Base-by-base conservation (phyloP, 2,797 vertebrate species). In the Ateles fusciceps region DNA sequence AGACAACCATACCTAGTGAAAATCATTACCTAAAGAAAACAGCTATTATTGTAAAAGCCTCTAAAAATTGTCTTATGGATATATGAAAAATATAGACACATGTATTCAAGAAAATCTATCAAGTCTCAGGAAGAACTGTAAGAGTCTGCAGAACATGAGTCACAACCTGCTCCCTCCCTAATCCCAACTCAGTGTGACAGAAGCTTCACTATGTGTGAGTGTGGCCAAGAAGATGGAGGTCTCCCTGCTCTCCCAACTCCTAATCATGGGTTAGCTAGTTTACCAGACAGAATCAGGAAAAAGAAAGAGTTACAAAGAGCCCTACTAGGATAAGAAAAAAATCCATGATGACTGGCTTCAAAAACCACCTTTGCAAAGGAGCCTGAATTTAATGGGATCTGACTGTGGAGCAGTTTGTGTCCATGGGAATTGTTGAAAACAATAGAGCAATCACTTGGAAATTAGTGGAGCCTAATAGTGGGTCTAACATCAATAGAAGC, bases 361-460 rank as follows among this genome's bases (percentile, higher is more conserved):
- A 91, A 95, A 95, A 36, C 30, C 88, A 57, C 2, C 5, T 39
- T 59, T 88, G 21, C 33, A 89, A 79, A 95, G 6, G 9, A 7
- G 6, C 44, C 26, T 78, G 42, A 9, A 17, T 85, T 96, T 96
- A 95, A 94, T 91, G 93, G 8, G 1, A 88, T 74, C 33, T 75
- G 26, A 94, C 48, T 59, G 24, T 88, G 78, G 71, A 87, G 76
- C 5, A 85, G 13, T 90, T 84, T 93, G 48, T 96, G 52, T 28
- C 57, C 61, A 26, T n/a, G 21, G 71, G 61, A 44, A 85, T n/a
- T 93, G 59, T 4, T 84, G 68, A 96, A 90, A 98, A 81, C 64
- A 52, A 2, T 64, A 44, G 44, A 88, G 30, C 22, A 91, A 96
- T 94, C 57, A 93, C n/a, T 2, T n/a, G 57, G 28, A 64, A 95